These are phyloP conservation scores for Micromussa lordhowensis DNA, from an alignment of 92 coral and sea anemone genomes.

Conservation along the genomic window DNA sequence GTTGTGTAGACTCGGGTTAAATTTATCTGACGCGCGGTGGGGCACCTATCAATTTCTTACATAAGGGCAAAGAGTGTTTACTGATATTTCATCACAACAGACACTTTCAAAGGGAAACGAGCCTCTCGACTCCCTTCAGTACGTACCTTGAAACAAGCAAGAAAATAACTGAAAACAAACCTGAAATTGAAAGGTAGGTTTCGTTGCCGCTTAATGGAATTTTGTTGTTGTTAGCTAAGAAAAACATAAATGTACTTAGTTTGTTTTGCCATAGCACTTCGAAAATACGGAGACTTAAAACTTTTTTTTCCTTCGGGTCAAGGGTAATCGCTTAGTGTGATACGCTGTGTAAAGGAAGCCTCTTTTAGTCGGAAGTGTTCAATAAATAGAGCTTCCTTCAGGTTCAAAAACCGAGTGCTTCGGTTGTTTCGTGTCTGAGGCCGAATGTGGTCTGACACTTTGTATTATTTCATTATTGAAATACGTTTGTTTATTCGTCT, in stretches of 20 bases:
- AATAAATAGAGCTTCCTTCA: not conserved
- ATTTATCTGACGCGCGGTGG: slow-evolving; percentile 36
- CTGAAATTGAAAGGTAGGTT: not conserved
- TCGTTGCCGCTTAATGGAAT: not conserved
- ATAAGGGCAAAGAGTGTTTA: not conserved
- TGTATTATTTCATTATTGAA: not conserved
- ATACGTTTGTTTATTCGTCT: slow-evolving; percentile 12
- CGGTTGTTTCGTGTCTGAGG: not conserved
- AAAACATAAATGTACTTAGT: not conserved
- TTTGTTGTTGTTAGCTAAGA: not conserved
- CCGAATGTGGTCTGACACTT: not conserved
- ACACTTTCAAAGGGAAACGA: slow-evolving; percentile 11
- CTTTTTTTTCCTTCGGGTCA: not conserved
- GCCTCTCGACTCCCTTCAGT: not conserved
- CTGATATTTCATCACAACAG: not conserved
- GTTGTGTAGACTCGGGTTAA: slow-evolving; percentile 31
- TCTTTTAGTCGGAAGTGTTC: not conserved
- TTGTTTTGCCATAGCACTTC: not conserved
- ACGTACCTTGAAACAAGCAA: not conserved
- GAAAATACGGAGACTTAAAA: not conserved
- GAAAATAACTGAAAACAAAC: not conserved
- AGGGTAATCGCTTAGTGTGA: not conserved
- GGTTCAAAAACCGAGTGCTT: not conserved
- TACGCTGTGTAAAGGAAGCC: not conserved
- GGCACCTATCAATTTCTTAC: slow-evolving; percentile 34